phyloP scores from a whole-genome alignment of 2,113 vertebrate species.

The Triplophysa rosa region DNA sequence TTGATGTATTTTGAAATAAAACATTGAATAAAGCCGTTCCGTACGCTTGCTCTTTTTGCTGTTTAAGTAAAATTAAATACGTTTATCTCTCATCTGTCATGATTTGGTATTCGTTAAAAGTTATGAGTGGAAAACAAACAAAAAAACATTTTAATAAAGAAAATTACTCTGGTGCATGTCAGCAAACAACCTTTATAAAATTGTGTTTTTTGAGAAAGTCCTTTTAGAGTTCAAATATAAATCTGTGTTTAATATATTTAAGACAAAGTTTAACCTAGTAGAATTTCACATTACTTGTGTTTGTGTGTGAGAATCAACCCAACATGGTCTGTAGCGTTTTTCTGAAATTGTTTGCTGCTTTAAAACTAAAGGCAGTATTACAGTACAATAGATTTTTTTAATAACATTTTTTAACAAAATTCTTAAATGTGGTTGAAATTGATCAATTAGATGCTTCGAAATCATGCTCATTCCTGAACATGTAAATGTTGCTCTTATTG shows the following conservation, averaged over 20 bases:
- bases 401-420: too few relatives aligned
- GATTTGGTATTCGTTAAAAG: too few relatives aligned
- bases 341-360: background rate
- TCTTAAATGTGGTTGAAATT: background rate
- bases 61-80: background rate
- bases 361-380: background rate
- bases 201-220: too few relatives aligned
- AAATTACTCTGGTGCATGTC: background rate
- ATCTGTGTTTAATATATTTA: too few relatives aligned
- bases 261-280: background rate
- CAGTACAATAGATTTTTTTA: background rate
- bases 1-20: constrained; percentile 23
- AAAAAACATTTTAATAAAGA: background rate
- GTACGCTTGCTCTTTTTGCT: background rate
- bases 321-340: background rate
- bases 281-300: background rate
- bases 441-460: background rate
- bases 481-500: background rate
- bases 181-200: background rate
- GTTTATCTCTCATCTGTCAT: too few relatives aligned
- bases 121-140: too few relatives aligned
- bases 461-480: background rate
- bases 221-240: too few relatives aligned
- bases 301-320: constrained; percentile 19
- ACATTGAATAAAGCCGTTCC: background rate